These are phyloP conservation scores for Drosophila grimshawi DNA, from an alignment of 1,140 invertebrate genomes.

Conservation along the genomic window DNA sequence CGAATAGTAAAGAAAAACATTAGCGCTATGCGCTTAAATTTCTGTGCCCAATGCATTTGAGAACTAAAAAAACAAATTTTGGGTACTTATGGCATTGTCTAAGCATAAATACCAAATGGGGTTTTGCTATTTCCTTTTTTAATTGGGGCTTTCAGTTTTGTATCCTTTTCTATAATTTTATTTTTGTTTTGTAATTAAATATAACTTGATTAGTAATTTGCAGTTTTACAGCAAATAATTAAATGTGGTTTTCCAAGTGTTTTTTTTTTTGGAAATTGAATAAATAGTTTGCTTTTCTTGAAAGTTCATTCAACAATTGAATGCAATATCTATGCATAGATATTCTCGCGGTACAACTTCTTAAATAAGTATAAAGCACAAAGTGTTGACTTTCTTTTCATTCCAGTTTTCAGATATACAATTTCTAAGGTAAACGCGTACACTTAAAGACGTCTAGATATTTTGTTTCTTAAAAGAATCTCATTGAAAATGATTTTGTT, in stretches of 20 bases:
- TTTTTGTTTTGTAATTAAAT: slow-evolving; percentile 7
- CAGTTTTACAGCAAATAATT: slow-evolving; percentile 18
- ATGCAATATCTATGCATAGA: slow-evolving; percentile 17
- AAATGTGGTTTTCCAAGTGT: slow-evolving; percentile 10
- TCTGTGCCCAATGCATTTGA: slow-evolving; percentile 9
- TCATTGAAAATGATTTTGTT: slow-evolving; percentile 14
- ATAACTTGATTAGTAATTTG: slow-evolving; percentile 14
- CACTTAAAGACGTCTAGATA: slow-evolving; percentile 6
- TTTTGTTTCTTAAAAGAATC: slow-evolving; percentile 21
- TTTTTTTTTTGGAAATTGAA: slow-evolving; percentile 26
- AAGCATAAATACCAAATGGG: slow-evolving; percentile 63
- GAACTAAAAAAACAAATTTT: slow-evolving; percentile 1
- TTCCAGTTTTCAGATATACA: slow-evolving; percentile 40
- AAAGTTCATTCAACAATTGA: slow-evolving; percentile 17
- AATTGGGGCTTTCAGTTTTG: neutral
- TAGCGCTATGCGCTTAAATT: slow-evolving; percentile 37
- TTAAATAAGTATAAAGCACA: slow-evolving; percentile 81
- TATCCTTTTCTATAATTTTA: neutral
- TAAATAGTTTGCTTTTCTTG: neutral
- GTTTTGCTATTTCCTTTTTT: slow-evolving; percentile 28
- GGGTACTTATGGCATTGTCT: slow-evolving; percentile 39
- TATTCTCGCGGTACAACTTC: slow-evolving; percentile 34
- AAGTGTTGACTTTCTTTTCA: slow-evolving; percentile 72
- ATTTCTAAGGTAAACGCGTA: slow-evolving; percentile 17
- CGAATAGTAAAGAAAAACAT: slow-evolving; percentile 5